Percentiles rank a stretch among this genome's conserved stretches.
Conservation (phyloP, 2,888 invertebrate genomes). For the Netelia inedita region DNA sequence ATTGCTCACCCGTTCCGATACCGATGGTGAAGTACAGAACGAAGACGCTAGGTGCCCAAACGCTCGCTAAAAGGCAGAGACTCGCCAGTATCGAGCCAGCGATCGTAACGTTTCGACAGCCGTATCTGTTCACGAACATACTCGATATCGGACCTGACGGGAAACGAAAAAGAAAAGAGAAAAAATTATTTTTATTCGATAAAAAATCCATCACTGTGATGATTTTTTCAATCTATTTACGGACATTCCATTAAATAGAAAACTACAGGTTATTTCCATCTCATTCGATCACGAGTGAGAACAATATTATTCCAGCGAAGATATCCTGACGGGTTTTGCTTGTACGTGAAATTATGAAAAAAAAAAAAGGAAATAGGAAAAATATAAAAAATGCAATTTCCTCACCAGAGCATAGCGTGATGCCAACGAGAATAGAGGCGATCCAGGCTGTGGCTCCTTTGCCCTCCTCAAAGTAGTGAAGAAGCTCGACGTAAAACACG, state of each 20-base stretch:
- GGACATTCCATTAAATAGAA: too few species aligned
- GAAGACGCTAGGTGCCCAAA: slow-evolving; percentile 93
- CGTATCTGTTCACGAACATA: slow-evolving; percentile 97
- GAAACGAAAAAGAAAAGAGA: neutral
- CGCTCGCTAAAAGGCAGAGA: slow-evolving; percentile 91
- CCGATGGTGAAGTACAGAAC: slow-evolving; percentile 97
- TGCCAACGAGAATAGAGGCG: slow-evolving; percentile 96
- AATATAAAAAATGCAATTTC: neutral
- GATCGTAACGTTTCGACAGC: slow-evolving; percentile 96
- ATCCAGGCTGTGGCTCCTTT: slow-evolving; percentile 97
- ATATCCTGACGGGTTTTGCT: neutral
- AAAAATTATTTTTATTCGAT: neutral
- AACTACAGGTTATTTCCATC: neutral
- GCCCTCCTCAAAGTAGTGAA: slow-evolving; percentile 93
- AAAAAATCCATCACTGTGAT: too few species aligned
- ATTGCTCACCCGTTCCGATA: slow-evolving; percentile 90
- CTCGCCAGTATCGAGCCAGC: slow-evolving; percentile 93
- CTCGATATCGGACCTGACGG: slow-evolving; percentile 96
- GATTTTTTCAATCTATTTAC: too few species aligned
- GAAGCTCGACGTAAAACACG: slow-evolving; percentile 95
- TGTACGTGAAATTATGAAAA: neutral
- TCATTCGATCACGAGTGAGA: neutral
- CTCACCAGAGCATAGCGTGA: slow-evolving; percentile 97
- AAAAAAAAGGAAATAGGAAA: neutral
- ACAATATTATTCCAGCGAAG: neutral